Conservation (phyloP, 2,888 invertebrate genomes). For the Nemapogon koenigi region DNA sequence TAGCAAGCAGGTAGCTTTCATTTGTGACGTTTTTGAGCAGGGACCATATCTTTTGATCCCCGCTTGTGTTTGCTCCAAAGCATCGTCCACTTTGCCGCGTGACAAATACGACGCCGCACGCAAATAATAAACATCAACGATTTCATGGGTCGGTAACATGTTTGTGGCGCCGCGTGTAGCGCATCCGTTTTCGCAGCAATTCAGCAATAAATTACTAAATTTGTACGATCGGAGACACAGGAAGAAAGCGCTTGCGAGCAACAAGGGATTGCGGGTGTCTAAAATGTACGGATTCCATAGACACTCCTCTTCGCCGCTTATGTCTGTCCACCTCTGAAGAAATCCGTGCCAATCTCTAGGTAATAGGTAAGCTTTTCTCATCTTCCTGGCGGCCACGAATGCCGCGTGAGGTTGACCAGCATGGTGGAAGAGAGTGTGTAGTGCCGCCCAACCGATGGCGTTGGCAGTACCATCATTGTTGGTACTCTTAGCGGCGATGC, state of each 20-base stretch:
- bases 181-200: conserved; percentile 37
- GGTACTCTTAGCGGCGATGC: conserved; percentile 43
- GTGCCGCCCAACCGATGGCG: conserved; percentile 48
- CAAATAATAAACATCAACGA: conserved; percentile 36
- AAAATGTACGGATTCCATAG: conserved; percentile 39
- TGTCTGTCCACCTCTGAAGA: conserved; percentile 34
- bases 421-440: conserved; percentile 40
- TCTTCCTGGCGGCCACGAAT: conserved; percentile 40
- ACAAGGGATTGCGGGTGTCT: conserved; percentile 30
- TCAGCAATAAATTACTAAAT: conserved; percentile 34
- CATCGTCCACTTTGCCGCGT: conserved; percentile 26
- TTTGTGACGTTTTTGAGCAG: conserved; percentile 36
- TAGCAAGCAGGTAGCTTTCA: conserved; percentile 33
- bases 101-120: conserved; percentile 36
- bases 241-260: conserved; percentile 50
- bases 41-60: conserved; percentile 39
- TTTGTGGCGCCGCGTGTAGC: conserved; percentile 28
- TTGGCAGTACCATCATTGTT: conserved; percentile 42
- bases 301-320: conserved; percentile 46
- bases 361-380: conserved; percentile 43
- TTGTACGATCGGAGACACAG: conserved; percentile 44
- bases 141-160: conserved; percentile 16
- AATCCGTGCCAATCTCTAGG: conserved; percentile 38
- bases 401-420: conserved; percentile 30
- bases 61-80: conserved; percentile 26